Conservation (phyloP, 2,797 vertebrate species). For the Acanthiza pusilla region DNA sequence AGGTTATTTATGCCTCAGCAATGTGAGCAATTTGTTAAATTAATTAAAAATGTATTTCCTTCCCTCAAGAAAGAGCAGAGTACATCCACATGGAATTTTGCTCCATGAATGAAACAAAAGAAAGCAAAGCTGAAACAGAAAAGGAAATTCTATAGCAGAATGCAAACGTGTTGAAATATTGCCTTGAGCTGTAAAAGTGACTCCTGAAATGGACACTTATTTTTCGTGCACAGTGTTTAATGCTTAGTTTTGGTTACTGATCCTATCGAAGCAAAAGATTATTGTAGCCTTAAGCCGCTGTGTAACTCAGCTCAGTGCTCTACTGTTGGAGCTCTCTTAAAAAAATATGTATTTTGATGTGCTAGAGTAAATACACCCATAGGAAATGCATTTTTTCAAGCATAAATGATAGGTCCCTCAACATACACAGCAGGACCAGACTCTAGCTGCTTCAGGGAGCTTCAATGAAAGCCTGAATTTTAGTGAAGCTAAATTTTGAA, state of each 20-base stretch:
- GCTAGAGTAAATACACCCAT: background rate
- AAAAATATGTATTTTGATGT: background rate
- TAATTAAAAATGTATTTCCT: conserved; percentile 21
- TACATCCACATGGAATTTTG: background rate
- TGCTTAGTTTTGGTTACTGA: background rate
- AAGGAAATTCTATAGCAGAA: background rate
- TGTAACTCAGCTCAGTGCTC: background rate
- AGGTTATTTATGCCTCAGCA: conserved; percentile 19
- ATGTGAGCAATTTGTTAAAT: background rate
- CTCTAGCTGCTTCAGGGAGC: background rate
- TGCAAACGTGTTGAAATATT: background rate
- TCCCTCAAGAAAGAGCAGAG: background rate
- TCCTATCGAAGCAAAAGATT: background rate
- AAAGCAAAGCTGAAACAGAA: background rate
- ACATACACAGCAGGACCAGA: background rate
- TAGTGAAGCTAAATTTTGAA: background rate
- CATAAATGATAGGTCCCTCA: background rate
- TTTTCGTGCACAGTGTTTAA: background rate
- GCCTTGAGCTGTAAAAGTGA: background rate
- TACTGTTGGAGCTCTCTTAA: background rate
- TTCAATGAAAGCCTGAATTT: background rate
- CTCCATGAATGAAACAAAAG: background rate
- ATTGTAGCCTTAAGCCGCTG: background rate
- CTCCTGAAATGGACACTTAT: background rate
- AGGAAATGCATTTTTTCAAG: background rate